Evolutionary conservation across 2,888 invertebrate genomes (phyloP), one percentile per base, ranked within the genome.

Genomic region (Erpobdella octoculata): DNA sequence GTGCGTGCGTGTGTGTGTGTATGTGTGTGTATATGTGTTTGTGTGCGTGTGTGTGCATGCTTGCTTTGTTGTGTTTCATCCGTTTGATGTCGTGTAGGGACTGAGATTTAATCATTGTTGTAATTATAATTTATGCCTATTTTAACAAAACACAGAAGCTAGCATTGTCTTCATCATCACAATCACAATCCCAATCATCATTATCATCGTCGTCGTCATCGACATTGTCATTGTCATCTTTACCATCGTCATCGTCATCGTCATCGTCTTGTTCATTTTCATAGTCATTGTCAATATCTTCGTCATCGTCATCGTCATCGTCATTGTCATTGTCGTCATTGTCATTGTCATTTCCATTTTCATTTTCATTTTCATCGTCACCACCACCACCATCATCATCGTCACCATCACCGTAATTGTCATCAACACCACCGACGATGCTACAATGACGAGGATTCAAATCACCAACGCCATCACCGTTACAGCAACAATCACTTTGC

Each of bases 261-360:
- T 18, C 53, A 68, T 68, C 46, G 38, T 8, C 66, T 38, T 38
- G 38, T 12, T 38, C 2, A 46, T 46, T 28, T 46, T 21, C 48
- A 69, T 8, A 3, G 35, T 28, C 68, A 46, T 46, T 46, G 28
- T 46, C 68, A 67, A 28, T 21, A 64, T 48, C 48, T 8, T 65
- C 35, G n/a, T 36, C 65, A 35, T 36, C 65, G n/a, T 35, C 65
- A 35, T 35, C 65, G n/a, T 65, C 37, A 35, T 65, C 65, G n/a
- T 65, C 65, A 65, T 65, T 37, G n/a, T 62, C 69, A 67, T 67
- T 68, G 65, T 64, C 46, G 68, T 71, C 69, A 53, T 73, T 46
- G 70, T 73, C 66, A 65, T 62, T 53, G 65, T 70, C 70, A 58
- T 46, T 38, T 58, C 53, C 66, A 66, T 67, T 48, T 58, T 71